These are phyloP conservation scores for Eupithecia insigniata DNA, from an alignment of 2,888 invertebrate species.

Conservation along the genomic window DNA sequence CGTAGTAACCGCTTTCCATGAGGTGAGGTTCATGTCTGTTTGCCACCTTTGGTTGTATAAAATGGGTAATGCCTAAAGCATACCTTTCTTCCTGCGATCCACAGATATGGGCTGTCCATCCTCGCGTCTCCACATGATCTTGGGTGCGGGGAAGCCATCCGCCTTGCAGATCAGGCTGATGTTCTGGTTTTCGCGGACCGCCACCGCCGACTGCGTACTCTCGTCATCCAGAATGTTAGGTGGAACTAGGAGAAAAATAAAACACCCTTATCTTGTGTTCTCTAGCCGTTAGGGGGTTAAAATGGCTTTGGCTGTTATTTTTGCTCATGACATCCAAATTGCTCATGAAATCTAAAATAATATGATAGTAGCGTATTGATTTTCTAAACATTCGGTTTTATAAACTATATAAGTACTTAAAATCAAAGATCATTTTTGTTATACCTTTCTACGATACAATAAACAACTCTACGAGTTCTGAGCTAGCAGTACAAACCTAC, in stretches of 20 bases:
- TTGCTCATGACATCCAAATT: no score
- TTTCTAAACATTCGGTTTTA: no score
- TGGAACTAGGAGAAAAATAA: constrained; percentile 88
- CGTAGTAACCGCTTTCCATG: background rate
- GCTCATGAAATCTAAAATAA: no score
- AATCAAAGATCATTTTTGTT: background rate
- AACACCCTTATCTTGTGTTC: no score
- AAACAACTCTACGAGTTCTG: background rate
- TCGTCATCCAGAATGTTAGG: constrained; percentile 96
- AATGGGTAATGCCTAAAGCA: background rate
- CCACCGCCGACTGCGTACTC: constrained; percentile 95
- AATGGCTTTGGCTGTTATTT: no score
- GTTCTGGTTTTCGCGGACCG: constrained; percentile 96
- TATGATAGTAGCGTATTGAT: background rate
- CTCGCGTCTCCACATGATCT: constrained; percentile 96
- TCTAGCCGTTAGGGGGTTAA: no score
- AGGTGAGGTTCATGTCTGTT: background rate
- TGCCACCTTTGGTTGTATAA: background rate
- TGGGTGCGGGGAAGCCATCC: constrained; percentile 95
- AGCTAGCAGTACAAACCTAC: background rate
- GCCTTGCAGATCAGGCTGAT: constrained; percentile 96
- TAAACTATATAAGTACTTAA: background rate
- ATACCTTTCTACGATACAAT: background rate
- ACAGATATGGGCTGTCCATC: constrained; percentile 94
- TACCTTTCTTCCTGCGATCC: constrained; percentile 94